Conservation (phyloP, 2,888 invertebrate species). For the Chymomyza procnemis region DNA sequence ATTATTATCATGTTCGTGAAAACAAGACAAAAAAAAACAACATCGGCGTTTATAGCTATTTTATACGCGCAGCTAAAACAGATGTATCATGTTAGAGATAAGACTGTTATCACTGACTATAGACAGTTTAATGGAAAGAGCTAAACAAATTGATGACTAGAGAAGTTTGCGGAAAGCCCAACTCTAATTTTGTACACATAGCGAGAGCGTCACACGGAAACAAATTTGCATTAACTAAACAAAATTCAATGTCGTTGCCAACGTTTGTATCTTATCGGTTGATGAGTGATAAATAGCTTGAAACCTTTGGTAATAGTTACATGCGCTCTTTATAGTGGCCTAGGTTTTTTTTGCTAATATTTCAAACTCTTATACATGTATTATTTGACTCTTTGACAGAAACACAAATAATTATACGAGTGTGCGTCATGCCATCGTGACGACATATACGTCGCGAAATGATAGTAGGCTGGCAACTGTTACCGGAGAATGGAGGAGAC, state of each 20-base stretch:
- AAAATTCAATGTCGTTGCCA: not conserved
- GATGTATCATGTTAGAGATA: slow-evolving; percentile 64
- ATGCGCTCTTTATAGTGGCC: not conserved
- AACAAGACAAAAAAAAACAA: not conserved
- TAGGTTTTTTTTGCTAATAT: not conserved
- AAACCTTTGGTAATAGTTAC: not conserved
- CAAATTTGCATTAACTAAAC: not conserved
- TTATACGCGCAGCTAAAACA: slow-evolving; percentile 29
- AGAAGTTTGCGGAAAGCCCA: not conserved
- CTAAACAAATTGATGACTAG: not conserved
- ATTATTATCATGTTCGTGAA: slow-evolving; percentile 8
- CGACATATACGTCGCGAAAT: not conserved
- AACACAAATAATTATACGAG: not conserved
- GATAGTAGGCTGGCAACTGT: not conserved
- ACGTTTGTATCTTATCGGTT: not conserved
- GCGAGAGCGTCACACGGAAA: not conserved
- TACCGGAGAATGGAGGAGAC: not conserved
- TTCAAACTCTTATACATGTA: not conserved
- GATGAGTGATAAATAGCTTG: not conserved
- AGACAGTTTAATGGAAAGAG: slow-evolving; percentile 42
- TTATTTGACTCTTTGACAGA: not conserved
- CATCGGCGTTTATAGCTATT: not conserved
- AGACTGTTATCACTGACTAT: slow-evolving; percentile 52
- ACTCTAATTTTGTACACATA: not conserved
- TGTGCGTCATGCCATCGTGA: not conserved